phyloP scores from a whole-genome alignment of 2,113 vertebrate genomes.

The Malurus melanocephalus region DNA sequence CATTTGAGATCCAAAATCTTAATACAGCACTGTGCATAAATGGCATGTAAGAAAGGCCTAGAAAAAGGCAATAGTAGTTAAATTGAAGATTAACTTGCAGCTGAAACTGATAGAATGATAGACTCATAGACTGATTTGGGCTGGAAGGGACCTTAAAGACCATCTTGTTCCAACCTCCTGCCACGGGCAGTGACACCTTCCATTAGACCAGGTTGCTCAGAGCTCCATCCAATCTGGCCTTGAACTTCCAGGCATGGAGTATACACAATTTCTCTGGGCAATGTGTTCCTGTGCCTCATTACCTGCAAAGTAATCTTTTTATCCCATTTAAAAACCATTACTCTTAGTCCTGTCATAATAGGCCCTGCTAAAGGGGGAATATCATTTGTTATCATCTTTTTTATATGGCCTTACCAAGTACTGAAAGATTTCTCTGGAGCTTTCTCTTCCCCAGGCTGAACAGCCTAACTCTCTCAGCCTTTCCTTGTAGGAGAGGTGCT shows the following conservation, averaged over 20 bases:
- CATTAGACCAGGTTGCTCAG: not conserved
- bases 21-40: not conserved
- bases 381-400: not conserved
- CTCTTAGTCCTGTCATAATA: not conserved
- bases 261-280: not conserved
- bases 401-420: too few species aligned
- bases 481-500: accelerated
- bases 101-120: not conserved
- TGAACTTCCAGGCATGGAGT: not conserved
- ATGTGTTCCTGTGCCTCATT: not conserved
- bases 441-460: not conserved
- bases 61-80: not conserved
- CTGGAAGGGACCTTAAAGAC: not conserved
- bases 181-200: not conserved
- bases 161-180: not conserved
- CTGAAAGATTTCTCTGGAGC: not conserved
- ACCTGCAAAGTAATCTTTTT: not conserved
- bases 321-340: not conserved
- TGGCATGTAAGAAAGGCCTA: not conserved
- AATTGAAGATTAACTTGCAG: not conserved
- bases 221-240: not conserved
- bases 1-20: not conserved
- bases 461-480: not conserved
- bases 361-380: not conserved
- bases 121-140: not conserved